phyloP scores from a whole-genome alignment of 2,113 vertebrate species.

The Heliornis fulica region DNA sequence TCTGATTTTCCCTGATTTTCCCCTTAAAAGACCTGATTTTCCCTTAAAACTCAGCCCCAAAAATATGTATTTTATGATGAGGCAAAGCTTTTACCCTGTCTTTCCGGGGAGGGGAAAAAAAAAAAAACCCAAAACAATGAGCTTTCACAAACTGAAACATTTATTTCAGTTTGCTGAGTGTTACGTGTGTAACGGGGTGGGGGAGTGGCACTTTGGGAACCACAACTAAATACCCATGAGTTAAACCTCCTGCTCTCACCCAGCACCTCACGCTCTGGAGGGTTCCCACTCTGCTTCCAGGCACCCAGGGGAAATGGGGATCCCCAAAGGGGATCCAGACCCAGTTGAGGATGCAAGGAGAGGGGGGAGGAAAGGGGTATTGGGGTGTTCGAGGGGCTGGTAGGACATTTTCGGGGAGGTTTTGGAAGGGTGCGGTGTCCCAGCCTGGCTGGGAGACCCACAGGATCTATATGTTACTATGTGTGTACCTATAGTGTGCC shows the following conservation, averaged over 20 bases:
- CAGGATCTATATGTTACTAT: rapidly evolving
- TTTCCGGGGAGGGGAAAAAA: rapidly evolving
- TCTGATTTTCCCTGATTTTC: too few species aligned
- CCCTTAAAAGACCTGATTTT: background rate
- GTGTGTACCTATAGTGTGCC: background rate
- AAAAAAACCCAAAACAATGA: too few species aligned
- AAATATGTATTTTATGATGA: background rate
- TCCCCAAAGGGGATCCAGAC: too few species aligned
- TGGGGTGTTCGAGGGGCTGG: background rate
- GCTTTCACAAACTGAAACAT: too few species aligned
- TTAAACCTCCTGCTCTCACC: background rate
- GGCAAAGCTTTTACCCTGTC: background rate
- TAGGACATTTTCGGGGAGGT: background rate
- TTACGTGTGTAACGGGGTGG: too few species aligned
- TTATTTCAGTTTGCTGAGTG: background rate
- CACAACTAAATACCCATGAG: background rate
- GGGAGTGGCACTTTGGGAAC: rapidly evolving
- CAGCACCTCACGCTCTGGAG: background rate
- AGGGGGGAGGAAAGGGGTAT: rapidly evolving
- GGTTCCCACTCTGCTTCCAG: rapidly evolving
- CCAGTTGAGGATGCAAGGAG: rapidly evolving
- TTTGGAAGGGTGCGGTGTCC: background rate
- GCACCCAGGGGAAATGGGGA: rapidly evolving
- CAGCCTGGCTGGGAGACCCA: background rate
- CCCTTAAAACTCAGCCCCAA: background rate